Percentiles rank a stretch among this genome's conserved stretches.
These are phyloP conservation scores for Crocodylus rhombifer DNA, from an alignment of 2,797 vertebrate genomes.

Conservation along the genomic window DNA sequence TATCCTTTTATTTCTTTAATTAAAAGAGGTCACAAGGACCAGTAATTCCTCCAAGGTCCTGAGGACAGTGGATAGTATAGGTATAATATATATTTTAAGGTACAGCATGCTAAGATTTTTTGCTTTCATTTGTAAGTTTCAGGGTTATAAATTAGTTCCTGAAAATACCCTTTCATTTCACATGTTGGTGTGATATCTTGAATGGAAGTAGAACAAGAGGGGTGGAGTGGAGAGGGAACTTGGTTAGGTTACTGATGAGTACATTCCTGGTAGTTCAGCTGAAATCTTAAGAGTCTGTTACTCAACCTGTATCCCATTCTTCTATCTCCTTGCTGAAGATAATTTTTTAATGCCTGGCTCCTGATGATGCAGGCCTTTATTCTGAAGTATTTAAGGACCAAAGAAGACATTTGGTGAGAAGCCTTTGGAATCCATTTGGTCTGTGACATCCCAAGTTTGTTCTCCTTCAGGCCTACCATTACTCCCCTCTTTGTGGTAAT, in stretches of 20 bases:
- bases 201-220: no score
- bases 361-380: neutral
- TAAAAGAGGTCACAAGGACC: conserved; percentile 14
- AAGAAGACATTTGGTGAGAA: neutral
- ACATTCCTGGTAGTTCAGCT: neutral
- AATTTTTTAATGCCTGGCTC: neutral
- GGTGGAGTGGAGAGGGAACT: neutral
- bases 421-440: neutral
- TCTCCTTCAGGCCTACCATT: neutral
- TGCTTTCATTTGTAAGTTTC: neutral
- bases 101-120: neutral
- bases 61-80: neutral
- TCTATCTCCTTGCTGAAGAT: neutral
- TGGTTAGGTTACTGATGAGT: neutral
- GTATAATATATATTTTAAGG: neutral
- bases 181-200: neutral
- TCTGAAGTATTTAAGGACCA: neutral
- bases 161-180: neutral
- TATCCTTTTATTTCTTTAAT: conserved; percentile 48
- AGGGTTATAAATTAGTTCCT: neutral
- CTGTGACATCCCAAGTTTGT: neutral
- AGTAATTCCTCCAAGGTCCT: neutral
- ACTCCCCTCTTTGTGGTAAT: neutral
- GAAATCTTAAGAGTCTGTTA: neutral
- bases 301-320: neutral